Evolutionary conservation across 1,140 invertebrate species (phyloP).

Genomic region (Pseudomyrmex dendroicus): DNA sequence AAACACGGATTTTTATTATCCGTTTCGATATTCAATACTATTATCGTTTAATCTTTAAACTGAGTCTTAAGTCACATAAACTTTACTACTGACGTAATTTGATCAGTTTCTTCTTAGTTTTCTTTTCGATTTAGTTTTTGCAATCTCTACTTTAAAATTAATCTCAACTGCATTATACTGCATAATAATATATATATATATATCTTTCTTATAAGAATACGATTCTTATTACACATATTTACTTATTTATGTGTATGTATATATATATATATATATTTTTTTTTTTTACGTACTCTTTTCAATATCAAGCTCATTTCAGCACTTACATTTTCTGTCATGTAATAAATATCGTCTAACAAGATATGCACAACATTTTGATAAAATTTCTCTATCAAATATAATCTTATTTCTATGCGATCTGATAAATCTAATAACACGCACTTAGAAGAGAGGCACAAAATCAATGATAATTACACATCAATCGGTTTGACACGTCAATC

Average conservation of each 20-base stretch:
- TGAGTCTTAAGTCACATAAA: not conserved
- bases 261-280: not conserved
- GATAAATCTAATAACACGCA: not conserved
- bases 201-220: not conserved
- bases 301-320: not conserved
- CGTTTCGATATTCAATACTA: not conserved
- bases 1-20: not conserved
- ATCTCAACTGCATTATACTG: not conserved
- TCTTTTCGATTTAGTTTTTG: not conserved
- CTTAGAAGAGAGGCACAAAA: conserved; percentile 33
- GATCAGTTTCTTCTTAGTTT: not conserved
- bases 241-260: not conserved
- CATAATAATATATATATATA: conserved; percentile 26
- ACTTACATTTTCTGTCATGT: conserved; percentile 14
- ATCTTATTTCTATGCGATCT: conserved; percentile 28
- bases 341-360: not conserved
- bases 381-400: conserved; percentile 36
- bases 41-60: not conserved
- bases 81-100: not conserved
- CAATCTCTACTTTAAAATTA: conserved; percentile 12
- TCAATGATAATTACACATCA: conserved; percentile 22
- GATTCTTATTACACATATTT: not conserved
- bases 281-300: not conserved
- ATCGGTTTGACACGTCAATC: not conserved
- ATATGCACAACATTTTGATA: conserved; percentile 45